Percentiles rank a stretch among this genome's conserved stretches.
phyloP scores from a whole-genome alignment of 2,888 invertebrate genomes.

The Amphipoea oculea region DNA sequence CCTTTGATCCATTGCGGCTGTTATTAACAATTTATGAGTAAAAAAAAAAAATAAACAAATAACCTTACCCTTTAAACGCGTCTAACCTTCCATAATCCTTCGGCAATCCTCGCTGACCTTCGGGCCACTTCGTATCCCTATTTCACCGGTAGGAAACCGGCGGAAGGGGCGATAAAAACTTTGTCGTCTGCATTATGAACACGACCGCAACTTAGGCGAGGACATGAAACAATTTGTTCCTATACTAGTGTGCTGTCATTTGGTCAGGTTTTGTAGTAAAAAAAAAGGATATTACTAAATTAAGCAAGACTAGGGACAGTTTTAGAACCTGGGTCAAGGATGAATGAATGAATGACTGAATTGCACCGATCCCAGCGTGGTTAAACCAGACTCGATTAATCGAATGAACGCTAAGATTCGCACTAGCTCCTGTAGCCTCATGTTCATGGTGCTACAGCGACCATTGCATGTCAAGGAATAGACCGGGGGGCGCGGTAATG shows the following conservation, averaged over 20 bases:
- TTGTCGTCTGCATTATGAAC: constrained; percentile 70
- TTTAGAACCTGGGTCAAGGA: not conserved
- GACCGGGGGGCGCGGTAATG: no score
- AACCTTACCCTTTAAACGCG: not conserved
- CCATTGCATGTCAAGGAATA: no score
- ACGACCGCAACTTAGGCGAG: constrained; percentile 31
- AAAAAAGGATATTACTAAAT: not conserved
- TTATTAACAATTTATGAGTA: not conserved
- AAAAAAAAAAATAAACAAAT: not conserved
- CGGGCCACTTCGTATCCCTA: constrained; percentile 66
- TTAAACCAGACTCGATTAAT: no score
- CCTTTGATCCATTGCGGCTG: not conserved
- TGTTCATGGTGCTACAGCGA: no score
- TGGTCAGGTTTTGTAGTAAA: not conserved
- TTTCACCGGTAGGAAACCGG: constrained; percentile 57
- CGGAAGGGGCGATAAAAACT: constrained; percentile 64
- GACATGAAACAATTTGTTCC: constrained; percentile 54
- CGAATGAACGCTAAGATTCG: no score
- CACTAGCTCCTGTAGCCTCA: no score
- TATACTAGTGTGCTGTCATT: not conserved
- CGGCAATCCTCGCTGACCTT: constrained; percentile 65
- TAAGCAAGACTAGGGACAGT: not conserved
- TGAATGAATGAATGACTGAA: not conserved
- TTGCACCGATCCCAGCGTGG: no score
- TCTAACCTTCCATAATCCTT: constrained; percentile 35